Evolutionary conservation across 1,140 invertebrate species (phyloP).

Genomic region (Neoseiulus cucumeris): DNA sequence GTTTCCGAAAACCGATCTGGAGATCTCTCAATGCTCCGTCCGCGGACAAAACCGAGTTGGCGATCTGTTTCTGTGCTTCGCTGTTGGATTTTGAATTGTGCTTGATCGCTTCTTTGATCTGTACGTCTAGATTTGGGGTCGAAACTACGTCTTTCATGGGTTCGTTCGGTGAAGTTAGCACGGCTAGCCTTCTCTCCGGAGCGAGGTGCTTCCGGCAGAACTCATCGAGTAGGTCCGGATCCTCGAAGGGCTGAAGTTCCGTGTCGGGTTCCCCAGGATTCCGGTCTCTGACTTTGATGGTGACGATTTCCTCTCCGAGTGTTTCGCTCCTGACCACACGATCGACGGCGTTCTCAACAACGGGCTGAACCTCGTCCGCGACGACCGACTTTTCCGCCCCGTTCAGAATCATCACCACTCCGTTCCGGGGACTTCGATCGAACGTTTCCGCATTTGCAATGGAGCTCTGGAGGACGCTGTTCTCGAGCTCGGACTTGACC

Average conservation of each 20-base stretch:
- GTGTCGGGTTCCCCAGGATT: not conserved
- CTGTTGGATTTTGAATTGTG: not conserved
- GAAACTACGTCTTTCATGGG: not conserved
- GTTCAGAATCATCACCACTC: too few species aligned
- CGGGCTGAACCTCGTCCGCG: too few species aligned
- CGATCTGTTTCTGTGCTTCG: not conserved
- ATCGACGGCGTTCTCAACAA: too few species aligned
- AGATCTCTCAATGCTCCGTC: not conserved
- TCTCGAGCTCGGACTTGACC: conserved; percentile 1
- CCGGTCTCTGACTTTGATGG: not conserved
- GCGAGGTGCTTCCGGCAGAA: not conserved
- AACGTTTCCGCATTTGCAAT: too few species aligned
- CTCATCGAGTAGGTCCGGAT: not conserved
- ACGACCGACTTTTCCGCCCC: too few species aligned
- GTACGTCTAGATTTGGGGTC: not conserved
- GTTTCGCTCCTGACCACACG: too few species aligned
- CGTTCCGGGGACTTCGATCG: too few species aligned
- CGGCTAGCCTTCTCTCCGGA: not conserved
- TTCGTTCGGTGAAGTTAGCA: not conserved
- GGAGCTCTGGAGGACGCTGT: not conserved
- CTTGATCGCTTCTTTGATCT: not conserved
- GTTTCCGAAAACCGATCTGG: not conserved
- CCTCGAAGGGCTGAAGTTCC: not conserved
- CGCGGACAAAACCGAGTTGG: not conserved
- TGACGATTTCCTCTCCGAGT: not conserved